A percentile compares a stretch with the other conserved stretches of the same genome.
These are phyloP conservation scores for Osmerus eperlanus DNA, from an alignment of 2,113 vertebrate genomes.

Conservation along the genomic window DNA sequence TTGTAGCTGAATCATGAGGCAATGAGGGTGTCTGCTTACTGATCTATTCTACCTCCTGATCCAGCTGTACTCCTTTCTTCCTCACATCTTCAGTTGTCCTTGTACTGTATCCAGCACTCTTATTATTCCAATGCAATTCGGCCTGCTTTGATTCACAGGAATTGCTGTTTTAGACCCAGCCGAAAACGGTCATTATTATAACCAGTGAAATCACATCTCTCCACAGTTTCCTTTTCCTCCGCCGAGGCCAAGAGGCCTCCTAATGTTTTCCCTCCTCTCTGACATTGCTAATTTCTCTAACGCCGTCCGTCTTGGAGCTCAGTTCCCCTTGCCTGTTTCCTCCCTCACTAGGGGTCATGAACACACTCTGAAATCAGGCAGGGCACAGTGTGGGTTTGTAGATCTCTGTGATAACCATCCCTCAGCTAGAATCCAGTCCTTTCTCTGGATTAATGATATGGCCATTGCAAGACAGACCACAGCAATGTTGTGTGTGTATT, in stretches of 20 bases:
- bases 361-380: background rate
- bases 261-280: conserved; percentile 6
- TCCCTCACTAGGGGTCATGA: conserved; percentile 31
- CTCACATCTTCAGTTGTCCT: background rate
- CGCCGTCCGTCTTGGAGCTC: conserved; percentile 8
- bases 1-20: conserved; percentile 2
- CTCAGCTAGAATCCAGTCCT: background rate
- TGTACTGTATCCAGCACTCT: background rate
- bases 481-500: background rate
- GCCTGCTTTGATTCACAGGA: conserved; percentile 16
- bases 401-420: background rate
- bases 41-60: background rate
- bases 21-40: background rate
- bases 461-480: background rate
- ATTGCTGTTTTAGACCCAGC: conserved; percentile 11
- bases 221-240: conserved; percentile 39
- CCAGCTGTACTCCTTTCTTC: background rate
- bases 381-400: background rate
- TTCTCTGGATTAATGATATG: background rate
- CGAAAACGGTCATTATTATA: conserved; percentile 10
- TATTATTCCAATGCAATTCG: background rate
- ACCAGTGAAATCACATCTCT: conserved; percentile 23
- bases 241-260: conserved; percentile 5
- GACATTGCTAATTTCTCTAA: conserved; percentile 24
- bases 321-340: conserved; percentile 4